A percentile compares a stretch with the other conserved stretches of the same genome.
Conservation (phyloP, 1,140 invertebrate genomes). For the Drosophila punjabiensis region DNA sequence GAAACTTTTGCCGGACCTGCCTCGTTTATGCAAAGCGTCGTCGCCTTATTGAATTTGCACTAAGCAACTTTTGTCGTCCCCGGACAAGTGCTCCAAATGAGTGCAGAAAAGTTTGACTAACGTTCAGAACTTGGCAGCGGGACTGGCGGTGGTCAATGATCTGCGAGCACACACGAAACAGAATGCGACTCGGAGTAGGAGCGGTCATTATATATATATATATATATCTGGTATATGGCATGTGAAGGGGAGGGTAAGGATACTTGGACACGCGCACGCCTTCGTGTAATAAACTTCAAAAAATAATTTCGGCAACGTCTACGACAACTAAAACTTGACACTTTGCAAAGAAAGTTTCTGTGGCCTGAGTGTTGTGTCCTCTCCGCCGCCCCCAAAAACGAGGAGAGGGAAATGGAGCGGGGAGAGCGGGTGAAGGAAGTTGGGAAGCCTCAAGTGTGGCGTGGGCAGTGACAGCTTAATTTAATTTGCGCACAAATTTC, state of each 20-base stretch:
- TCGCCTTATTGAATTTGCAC: conserved; percentile 69
- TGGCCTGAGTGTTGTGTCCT: conserved; percentile 65
- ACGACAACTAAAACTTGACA: conserved; percentile 82
- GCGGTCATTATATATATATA: conserved; percentile 16
- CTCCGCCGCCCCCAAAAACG: conserved; percentile 7
- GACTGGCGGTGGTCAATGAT: conserved; percentile 48
- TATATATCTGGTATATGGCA: conserved; percentile 7
- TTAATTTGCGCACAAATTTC: conserved; percentile 77
- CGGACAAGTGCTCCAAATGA: conserved; percentile 63
- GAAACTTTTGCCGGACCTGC: conserved; percentile 42
- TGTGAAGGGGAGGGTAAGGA: conserved; percentile 25
- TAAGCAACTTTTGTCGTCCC: conserved; percentile 57
- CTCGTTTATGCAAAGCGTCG: conserved; percentile 68
- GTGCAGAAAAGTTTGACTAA: conserved; percentile 52
- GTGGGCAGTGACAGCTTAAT: conserved; percentile 69
- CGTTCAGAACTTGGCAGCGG: conserved; percentile 11
- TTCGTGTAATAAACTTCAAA: conserved; percentile 77
- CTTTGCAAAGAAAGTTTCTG: conserved; percentile 79
- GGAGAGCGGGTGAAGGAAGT: background rate
- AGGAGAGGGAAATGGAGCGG: background rate
- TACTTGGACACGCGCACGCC: conserved; percentile 49
- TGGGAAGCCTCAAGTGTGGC: conserved; percentile 24
- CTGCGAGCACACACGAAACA: conserved; percentile 37
- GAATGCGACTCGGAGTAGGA: conserved; percentile 19
- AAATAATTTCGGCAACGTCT: conserved; percentile 77